Conservation (phyloP, 2,113 vertebrate species). For the Calonectris borealis region DNA sequence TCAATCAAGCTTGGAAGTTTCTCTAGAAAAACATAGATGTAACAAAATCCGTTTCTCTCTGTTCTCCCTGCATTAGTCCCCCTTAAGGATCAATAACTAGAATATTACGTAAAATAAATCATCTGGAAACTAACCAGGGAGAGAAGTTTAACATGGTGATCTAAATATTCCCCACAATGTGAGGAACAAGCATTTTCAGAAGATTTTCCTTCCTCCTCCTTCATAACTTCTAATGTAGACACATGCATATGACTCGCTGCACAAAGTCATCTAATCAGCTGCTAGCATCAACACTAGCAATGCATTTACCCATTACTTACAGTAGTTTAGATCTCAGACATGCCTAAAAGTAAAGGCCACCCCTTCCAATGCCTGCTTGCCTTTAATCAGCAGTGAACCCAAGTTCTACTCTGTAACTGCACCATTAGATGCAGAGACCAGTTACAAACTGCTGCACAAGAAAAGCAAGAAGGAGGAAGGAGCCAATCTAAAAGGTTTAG, state of each 20-base stretch:
- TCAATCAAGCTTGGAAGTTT: not conserved
- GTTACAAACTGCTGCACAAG: not conserved
- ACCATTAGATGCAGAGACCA: not conserved
- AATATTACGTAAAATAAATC: not conserved
- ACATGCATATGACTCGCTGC: not conserved
- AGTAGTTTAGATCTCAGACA: not conserved
- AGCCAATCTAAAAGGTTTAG: not conserved
- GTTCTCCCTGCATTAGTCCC: not conserved
- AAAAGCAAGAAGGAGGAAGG: not conserved
- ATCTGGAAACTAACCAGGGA: not conserved
- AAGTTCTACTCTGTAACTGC: not conserved
- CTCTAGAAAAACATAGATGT: not conserved
- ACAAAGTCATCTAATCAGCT: not conserved
- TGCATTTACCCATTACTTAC: not conserved
- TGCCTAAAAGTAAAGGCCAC: not conserved
- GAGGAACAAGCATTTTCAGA: not conserved
- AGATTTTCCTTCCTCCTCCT: not conserved
- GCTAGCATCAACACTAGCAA: not conserved
- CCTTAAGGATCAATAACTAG: not conserved
- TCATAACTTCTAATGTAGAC: not conserved
- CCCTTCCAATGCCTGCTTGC: not conserved
- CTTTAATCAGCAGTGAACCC: not conserved
- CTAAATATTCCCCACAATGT: not conserved
- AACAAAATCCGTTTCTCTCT: not conserved
- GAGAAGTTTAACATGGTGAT: not conserved